Base-by-base conservation (phyloP, 2,888 invertebrate genomes). In the Phyto melanocephala region DNA sequence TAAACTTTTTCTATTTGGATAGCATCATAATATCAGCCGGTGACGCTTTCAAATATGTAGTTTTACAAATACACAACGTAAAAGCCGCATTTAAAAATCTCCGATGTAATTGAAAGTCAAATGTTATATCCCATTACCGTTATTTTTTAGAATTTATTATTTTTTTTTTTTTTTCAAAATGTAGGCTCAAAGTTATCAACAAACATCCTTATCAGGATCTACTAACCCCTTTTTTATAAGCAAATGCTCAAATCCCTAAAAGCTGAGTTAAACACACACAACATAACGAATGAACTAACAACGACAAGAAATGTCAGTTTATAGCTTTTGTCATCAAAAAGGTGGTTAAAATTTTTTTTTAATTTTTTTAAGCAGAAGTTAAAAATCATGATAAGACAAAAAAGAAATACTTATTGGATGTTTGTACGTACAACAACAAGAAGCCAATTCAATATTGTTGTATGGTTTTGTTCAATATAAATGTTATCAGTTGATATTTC, bases 331-430 rank as follows among this genome's bases (percentile, higher is more conserved):
- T 42, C 71, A 72, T 71, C 62, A 65, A 50, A 17, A 75, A 75
- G 56, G 56, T 70, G 80, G 56, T 75, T 75, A 58, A 65, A 67
- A n/a, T n/a, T n/a, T n/a, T n/a, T n/a, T n/a, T n/a, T n/a, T n/a
- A n/a, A n/a, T n/a, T n/a, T n/a, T n/a, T n/a, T n/a, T n/a, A n/a
- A n/a, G n/a, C n/a, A n/a, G 17, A 40, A 58, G 63, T 65, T 58
- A 50, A 58, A 72, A 79, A 79, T 72, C 78, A 65, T 67, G 72
- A 79, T 67, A 79, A 79, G 52, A 22, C 24, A 33, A 67, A 71
- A 28, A 58, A 37, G 65, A 75, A 58, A 65, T 67, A 58, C 56
- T 63, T 15, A 63, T 24, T 50, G 35, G 1, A 35, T 37, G 33
- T 15, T 28, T 42, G 13, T 13, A 24, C 50, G 11, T 52, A 22